Evolutionary conservation across 2,888 invertebrate genomes (phyloP), one percentile per base, ranked within the genome.

Genomic region (Ametastegia equiseti): DNA sequence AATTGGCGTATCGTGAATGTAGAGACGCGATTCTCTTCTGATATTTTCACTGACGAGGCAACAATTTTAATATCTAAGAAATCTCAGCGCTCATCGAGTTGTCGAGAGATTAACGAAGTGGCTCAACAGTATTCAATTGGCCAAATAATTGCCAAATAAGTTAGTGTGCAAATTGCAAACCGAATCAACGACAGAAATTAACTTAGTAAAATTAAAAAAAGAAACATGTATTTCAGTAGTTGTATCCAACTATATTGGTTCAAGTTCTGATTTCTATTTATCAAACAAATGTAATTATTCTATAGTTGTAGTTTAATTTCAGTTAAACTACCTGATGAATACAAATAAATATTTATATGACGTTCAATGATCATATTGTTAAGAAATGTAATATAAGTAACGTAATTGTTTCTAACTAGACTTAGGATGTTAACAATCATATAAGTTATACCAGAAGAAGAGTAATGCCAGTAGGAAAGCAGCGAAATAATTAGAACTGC

Each of bases 21-120:
- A 9, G 6, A 71, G n/a, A 47, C 71, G 11, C 47, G 15, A 27
- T 47, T 71, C 45, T 47, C 27, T 71, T 15, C 11, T 19, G 15
- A 75, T 69, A 33, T 54, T 54, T 50, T 36, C n/a, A 75, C 75
- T 54, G 54, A 75, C 75, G 30, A 75, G 42, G 71, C 71, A 71
- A 45, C 71, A 30, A 71, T 71, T 71, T 47, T 23, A 47, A 71
- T 71, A 47, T 30, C 71, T 47, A 27, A 27, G 47, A 30, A 71
- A 36, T 47, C n/a, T 50, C 11, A 15, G 45, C n/a, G 11, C 47
- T 54, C n/a, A 33, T 75, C 9, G 13, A 75, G n/a, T 75, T 36
- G 54, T 11, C 11, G 1, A 54, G 75, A 54, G 19, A 54, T 33
- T 54, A 75, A 1, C 50, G n/a, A 67, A 45, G 50, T 67, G 69